Conservation (phyloP, 1,140 invertebrate species). For the Drosophila busckii region DNA sequence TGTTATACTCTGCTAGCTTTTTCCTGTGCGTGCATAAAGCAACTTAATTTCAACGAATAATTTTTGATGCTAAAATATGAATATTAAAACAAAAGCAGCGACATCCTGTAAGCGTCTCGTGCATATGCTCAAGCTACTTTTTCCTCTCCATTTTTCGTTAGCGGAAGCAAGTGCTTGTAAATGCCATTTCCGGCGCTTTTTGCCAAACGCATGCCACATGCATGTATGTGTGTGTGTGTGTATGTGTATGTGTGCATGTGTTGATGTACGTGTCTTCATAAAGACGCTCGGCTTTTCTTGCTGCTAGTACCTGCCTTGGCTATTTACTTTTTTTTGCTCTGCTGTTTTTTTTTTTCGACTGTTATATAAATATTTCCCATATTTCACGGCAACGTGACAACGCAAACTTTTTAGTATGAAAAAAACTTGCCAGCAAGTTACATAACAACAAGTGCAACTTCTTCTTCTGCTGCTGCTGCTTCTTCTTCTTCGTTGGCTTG, state of each 20-base stretch:
- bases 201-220: constrained; percentile 11
- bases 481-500: background rate
- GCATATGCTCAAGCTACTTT: constrained; percentile 38
- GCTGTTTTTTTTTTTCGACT: constrained; percentile 36
- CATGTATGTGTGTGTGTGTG: too few relatives aligned
- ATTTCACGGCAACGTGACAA: constrained; percentile 54
- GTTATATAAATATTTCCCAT: constrained; percentile 49
- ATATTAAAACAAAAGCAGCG: constrained; percentile 69
- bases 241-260: too few relatives aligned
- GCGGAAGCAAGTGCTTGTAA: constrained; percentile 42
- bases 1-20: background rate
- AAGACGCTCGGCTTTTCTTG: constrained; percentile 31
- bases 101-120: constrained; percentile 19
- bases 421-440: constrained; percentile 45
- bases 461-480: constrained; percentile 22
- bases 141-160: background rate
- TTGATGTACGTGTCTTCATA: constrained; percentile 6
- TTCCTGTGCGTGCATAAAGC: constrained; percentile 44
- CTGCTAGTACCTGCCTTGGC: constrained; percentile 21
- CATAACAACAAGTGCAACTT: constrained; percentile 25
- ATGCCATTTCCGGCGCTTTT: constrained; percentile 53
- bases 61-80: constrained; percentile 74
- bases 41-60: constrained; percentile 72
- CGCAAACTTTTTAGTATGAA: constrained; percentile 40
- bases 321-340: constrained; percentile 4